These are phyloP conservation scores for Muscicapa striata DNA, from an alignment of 2,797 vertebrate genomes.

Conservation along the genomic window DNA sequence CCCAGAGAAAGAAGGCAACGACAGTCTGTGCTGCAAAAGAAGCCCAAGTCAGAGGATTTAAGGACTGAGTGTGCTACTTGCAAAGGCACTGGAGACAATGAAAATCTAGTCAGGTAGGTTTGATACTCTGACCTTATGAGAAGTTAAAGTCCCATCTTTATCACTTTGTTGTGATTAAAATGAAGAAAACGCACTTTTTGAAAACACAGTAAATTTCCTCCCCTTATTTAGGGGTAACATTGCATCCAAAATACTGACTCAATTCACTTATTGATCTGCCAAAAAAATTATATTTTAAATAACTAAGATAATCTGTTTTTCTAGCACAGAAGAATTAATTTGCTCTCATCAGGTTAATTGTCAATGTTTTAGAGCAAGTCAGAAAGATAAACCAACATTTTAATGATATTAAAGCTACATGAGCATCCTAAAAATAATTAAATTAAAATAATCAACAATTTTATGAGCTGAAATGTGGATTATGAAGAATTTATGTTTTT, in stretches of 20 bases:
- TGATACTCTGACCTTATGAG: conserved; percentile 49
- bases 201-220: neutral
- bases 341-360: neutral
- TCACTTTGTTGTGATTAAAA: conserved; percentile 68
- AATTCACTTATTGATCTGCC: conserved; percentile 75
- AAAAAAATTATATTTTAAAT: conserved; percentile 79
- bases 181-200: neutral
- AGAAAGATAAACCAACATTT: conserved; percentile 44
- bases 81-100: conserved; percentile 95
- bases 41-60: conserved; percentile 91
- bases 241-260: conserved; percentile 38
- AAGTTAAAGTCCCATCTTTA: conserved; percentile 79
- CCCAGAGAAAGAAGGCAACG: conserved; percentile 91
- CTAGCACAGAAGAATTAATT: conserved; percentile 37
- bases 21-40: conserved; percentile 90
- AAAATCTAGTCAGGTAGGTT: conserved; percentile 95
- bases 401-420: neutral
- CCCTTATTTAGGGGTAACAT: neutral
- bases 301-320: conserved; percentile 78
- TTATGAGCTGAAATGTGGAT: neutral
- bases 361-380: neutral
- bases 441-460: neutral
- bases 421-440: conserved; percentile 18
- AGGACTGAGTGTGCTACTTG: conserved; percentile 93
- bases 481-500: neutral